These are phyloP conservation scores for Schmidtea mediterranea DNA, from an alignment of 1,140 invertebrate genomes.

Conservation along the genomic window DNA sequence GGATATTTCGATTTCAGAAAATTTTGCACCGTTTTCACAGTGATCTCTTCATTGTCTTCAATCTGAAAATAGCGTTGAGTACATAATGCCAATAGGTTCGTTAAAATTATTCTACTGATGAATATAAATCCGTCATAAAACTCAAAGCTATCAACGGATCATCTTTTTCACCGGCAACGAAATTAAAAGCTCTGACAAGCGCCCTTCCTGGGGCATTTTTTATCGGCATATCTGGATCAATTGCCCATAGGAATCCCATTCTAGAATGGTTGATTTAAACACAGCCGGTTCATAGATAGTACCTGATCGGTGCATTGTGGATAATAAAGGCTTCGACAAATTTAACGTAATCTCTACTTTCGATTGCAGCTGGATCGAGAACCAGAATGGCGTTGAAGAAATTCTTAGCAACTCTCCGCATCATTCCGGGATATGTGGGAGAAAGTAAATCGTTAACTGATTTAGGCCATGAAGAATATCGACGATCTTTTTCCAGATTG, in stretches of 20 bases:
- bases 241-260: slow-evolving; percentile 50
- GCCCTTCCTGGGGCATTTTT: slow-evolving; percentile 48
- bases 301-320: slow-evolving; percentile 28
- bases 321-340: slow-evolving; percentile 65
- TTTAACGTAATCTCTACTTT: slow-evolving; percentile 44
- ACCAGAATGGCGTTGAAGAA: slow-evolving; percentile 68
- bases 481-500: slow-evolving; percentile 64
- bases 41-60: too few relatives aligned
- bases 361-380: slow-evolving; percentile 47
- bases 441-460: slow-evolving; percentile 61
- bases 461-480: slow-evolving; percentile 56
- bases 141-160: slow-evolving; percentile 41
- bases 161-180: slow-evolving; percentile 41
- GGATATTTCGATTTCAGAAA: slow-evolving; percentile 36
- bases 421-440: slow-evolving; percentile 83
- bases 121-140: slow-evolving; percentile 41
- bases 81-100: too few relatives aligned
- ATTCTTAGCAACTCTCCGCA: slow-evolving; percentile 62
- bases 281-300: background rate
- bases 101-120: too few relatives aligned
- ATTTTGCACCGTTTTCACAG: too few relatives aligned
- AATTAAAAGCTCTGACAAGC: slow-evolving; percentile 66
- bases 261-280: slow-evolving; percentile 39
- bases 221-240: slow-evolving; percentile 33
- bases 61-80: too few relatives aligned